Evolutionary conservation across 2,888 invertebrate genomes (phyloP).

Genomic region (Trilocha varians): DNA sequence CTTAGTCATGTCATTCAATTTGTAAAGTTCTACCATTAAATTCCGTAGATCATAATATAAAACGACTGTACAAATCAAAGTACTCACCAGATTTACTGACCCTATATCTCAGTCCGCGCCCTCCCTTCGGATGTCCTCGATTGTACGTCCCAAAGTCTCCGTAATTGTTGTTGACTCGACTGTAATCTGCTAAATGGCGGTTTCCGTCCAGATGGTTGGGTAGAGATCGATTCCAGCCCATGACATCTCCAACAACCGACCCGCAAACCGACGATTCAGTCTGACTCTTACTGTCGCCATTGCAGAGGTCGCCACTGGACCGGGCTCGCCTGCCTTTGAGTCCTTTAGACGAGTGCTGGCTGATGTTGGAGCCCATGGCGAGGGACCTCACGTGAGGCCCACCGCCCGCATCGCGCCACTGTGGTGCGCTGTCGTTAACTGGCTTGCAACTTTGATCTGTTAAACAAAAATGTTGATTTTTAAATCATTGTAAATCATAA

Average conservation of each 20-base stretch:
- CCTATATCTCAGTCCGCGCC: conserved; percentile 59
- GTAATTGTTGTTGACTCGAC: conserved; percentile 73
- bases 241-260: conserved; percentile 64
- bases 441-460: conserved; percentile 35
- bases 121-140: conserved; percentile 58
- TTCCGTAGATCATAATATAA: too few relatives aligned
- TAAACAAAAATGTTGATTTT: conserved; percentile 11
- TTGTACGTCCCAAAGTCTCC: conserved; percentile 61
- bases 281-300: conserved; percentile 69
- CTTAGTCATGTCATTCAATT: too few relatives aligned
- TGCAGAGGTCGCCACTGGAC: conserved; percentile 83
- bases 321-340: conserved; percentile 81
- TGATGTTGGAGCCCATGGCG: conserved; percentile 85
- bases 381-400: conserved; percentile 65
- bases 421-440: conserved; percentile 26
- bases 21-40: too few relatives aligned
- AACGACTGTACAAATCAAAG: neutral
- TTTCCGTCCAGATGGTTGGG: conserved; percentile 81
- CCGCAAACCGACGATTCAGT: conserved; percentile 67
- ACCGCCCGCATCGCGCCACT: conserved; percentile 52
- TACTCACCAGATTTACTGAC: conserved; percentile 63
- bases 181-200: conserved; percentile 70
- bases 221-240: conserved; percentile 74
- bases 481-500: too few relatives aligned
- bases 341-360: conserved; percentile 82